Base-by-base conservation (phyloP, 2,797 vertebrate species). In the Phataginus tetradactyla region DNA sequence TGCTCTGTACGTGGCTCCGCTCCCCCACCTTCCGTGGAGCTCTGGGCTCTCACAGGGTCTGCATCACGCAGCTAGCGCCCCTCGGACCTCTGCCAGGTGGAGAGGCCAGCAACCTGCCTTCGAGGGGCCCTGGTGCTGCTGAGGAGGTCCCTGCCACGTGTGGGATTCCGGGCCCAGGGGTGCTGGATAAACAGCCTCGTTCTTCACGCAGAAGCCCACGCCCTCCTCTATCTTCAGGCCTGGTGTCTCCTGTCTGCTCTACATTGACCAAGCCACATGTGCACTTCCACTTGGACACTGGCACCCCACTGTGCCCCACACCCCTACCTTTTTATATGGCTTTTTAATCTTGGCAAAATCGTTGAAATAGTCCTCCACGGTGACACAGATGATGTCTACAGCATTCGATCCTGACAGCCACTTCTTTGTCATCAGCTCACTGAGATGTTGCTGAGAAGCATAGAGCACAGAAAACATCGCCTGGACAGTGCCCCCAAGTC, bases 301-400 rank as follows among this genome's bases (percentile, higher is more conserved):
- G n/a, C 63, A 34, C 32, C 17, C 3, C 9, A 13, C 51, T 1
- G 12, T 5, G 29, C 18, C 7, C 37, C 57, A 39, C 4, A 6
- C 17, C 2, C 97, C 94, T 98, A 99, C 99, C 99, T 99, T 99
- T 97, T 99, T 99, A 96, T 99, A 99, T 2, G 99, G 99, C 85
- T 99, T 99, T 98, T 99, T 99, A 97, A 99, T 99, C 98, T 98
- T 99, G 98, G 99, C 99, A 97, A 99, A 99, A 98, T 99, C 99
- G 57, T 99, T 99, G 98, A 99, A 99, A 98, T 99, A 99, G 98
- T 99, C 99, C 97, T 99, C 99, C 94, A 99, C 99, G 0, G 99
- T 99, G 97, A 99, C 99, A 97, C 99, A 99, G 98, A 99, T 99
- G 69, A 99, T 99, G 97, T 99, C 99, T 59, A 99, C 99, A 1